Percentiles rank a stretch among this genome's conserved stretches.
These are phyloP conservation scores for Fragum fragum DNA, from an alignment of 2,888 invertebrate genomes.

Conservation along the genomic window DNA sequence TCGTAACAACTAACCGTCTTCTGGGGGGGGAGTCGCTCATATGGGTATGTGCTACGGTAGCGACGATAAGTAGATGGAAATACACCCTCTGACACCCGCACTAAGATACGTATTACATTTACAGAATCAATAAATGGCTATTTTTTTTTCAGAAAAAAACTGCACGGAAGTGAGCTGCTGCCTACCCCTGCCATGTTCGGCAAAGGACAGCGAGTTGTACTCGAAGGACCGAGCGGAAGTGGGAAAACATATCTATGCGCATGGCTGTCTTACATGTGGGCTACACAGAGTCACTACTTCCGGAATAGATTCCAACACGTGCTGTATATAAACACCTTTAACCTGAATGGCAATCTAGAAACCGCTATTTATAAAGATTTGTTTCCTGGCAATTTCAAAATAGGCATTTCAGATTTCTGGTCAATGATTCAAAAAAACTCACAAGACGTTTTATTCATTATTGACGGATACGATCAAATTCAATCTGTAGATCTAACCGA, in stretches of 20 bases:
- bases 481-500: conserved; percentile 58
- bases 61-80: too few relatives aligned
- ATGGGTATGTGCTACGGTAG: too few relatives aligned
- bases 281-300: conserved; percentile 71
- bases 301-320: conserved; percentile 70
- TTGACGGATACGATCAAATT: conserved; percentile 79
- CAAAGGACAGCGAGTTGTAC: conserved; percentile 72
- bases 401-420: conserved; percentile 77
- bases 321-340: conserved; percentile 70
- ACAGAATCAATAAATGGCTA: too few relatives aligned
- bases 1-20: too few relatives aligned
- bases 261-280: conserved; percentile 81
- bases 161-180: conserved; percentile 71
- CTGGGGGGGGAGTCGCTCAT: too few relatives aligned
- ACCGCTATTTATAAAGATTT: conserved; percentile 72
- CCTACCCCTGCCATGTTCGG: conserved; percentile 64
- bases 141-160: conserved; percentile 68
- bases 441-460: conserved; percentile 74
- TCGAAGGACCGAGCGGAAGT: conserved; percentile 82
- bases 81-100: too few relatives aligned
- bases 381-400: conserved; percentile 74
- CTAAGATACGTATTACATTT: too few relatives aligned
- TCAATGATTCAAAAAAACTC: conserved; percentile 74
- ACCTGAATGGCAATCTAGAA: conserved; percentile 62
- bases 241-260: conserved; percentile 81